A percentile compares a stretch with the other conserved stretches of the same genome.
Evolutionary conservation across 2,797 vertebrate species (phyloP).

Genomic region (Lepus townsendii): DNA sequence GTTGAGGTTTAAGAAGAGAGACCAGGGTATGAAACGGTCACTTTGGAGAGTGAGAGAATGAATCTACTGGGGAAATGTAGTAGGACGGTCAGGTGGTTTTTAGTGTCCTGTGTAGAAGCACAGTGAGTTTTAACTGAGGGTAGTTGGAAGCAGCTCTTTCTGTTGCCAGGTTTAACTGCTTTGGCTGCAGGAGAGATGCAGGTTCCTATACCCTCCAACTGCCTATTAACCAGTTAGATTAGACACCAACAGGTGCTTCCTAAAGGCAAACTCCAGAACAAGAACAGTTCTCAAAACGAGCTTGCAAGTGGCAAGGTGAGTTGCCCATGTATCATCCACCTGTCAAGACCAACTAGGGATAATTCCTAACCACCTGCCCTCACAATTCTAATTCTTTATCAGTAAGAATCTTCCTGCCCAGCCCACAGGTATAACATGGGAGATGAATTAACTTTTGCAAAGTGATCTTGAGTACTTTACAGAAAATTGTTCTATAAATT

Average conservation of each 20-base stretch:
- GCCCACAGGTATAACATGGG: background rate
- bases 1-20: background rate
- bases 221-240: background rate
- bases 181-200: background rate
- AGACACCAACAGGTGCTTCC: background rate
- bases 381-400: background rate
- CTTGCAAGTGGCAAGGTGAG: background rate
- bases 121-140: background rate
- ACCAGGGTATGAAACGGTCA: background rate
- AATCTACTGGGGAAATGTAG: background rate
- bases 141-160: background rate
- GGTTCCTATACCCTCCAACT: background rate
- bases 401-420: background rate
- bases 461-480: conserved; percentile 37
- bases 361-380: conserved; percentile 1
- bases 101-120: background rate
- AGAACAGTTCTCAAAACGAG: conserved; percentile 9
- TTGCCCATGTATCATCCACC: background rate
- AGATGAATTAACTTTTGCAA: conserved; percentile 5
- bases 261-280: background rate
- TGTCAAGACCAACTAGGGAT: background rate
- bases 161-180: background rate
- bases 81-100: too few relatives aligned
- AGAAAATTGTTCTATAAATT: conserved; percentile 37
- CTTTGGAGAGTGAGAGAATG: background rate